Evolutionary conservation across 1,140 invertebrate genomes (phyloP), one percentile per base, ranked within the genome.

Genomic region (Drosophila bocqueti): DNA sequence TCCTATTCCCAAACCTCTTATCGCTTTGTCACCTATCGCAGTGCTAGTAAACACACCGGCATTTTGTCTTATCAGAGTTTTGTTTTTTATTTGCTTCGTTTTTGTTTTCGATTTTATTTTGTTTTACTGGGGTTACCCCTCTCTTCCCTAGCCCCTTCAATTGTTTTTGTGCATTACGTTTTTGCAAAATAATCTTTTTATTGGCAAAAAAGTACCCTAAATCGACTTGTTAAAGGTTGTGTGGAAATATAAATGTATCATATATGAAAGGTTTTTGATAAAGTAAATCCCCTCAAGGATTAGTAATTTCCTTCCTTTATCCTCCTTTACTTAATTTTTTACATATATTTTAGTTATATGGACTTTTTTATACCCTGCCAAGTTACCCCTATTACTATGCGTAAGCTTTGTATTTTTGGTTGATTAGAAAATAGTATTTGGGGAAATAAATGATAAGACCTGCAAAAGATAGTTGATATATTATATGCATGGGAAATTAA

Each of bases 1-100:
- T 34, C 29, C n/a, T 47, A 64, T 72, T 77, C 58, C 84, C 58
- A 74, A 80, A 75, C 50, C 21, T 57, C 60, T 86, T 86, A 86
- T 86, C 83, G 66, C 54, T 1, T 1, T 29, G 34, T 47, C 63
- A 11, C 21, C 63, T 89, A 89, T 87, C 81, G 66, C 65, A 55
- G 71, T 83, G 71, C 67, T 83, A 57, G 80, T 81, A 81, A 84
- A 81, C 69, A 84, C 81, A 73, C 81, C 84, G 84, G 84, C 85
- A 79, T 81, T 87, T 79, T 29, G 21, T 43, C 85, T 90, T 84
- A 92, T 91, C 91, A 68, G 43, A 1, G 38, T 55, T 65, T 55
- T 40, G 67, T 61, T 73, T 73, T 73, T 61, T 73, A 59, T 59
- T 71, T 72, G 52, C 31, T 43, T 38, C 13, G 26, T 40, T 72